Evolutionary conservation across 2,888 invertebrate genomes (phyloP), one percentile per base, ranked within the genome.

Genomic region (Tethea ocularis): DNA sequence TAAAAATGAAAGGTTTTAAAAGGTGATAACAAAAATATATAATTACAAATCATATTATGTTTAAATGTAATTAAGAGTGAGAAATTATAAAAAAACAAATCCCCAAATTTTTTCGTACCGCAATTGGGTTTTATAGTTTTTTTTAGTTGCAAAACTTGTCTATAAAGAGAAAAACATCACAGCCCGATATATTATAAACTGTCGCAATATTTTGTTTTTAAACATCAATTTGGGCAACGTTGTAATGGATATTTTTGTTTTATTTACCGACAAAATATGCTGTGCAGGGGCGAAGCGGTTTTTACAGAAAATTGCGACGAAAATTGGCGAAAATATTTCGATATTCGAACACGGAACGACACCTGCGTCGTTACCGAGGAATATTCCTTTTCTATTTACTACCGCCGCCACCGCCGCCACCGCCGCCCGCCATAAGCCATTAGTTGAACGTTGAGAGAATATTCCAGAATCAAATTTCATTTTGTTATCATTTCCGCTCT

Each of bases 281-380:
- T 1, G 20, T n/a, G 46, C 46, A 6, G 41, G 7, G 20, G 10
- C 46, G 46, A 20, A 41, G 10, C 20, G 20, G 46, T 20, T 46
- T 20, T 46, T 10, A 3, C 3, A 6, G 10, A 8, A 6, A n/a
- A 38, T 38, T 4, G 10, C n/a, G 46, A 17, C 41, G 41, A 20
- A 46, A 20, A 46, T 46, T 46, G 20, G 17, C 15, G 46, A 46
- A 46, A 46, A 46, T n/a, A 20, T 20, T 46, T n/a, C 46, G 20
- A 46, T 46, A 46, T 46, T 46, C 46, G 46, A 20, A 20, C 46
- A 46, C n/a, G 46, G 46, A 41, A 10, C 46, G 10, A 46, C 46
- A 46, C 46, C 46, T 46, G 46, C 46, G 46, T 10, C 20, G 20
- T n/a, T 38, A n/a, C 38, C 46, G 46, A 7, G 10, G 10, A 46